These are phyloP conservation scores for Antennarius striatus DNA, from an alignment of 2,113 vertebrate species.

Conservation along the genomic window DNA sequence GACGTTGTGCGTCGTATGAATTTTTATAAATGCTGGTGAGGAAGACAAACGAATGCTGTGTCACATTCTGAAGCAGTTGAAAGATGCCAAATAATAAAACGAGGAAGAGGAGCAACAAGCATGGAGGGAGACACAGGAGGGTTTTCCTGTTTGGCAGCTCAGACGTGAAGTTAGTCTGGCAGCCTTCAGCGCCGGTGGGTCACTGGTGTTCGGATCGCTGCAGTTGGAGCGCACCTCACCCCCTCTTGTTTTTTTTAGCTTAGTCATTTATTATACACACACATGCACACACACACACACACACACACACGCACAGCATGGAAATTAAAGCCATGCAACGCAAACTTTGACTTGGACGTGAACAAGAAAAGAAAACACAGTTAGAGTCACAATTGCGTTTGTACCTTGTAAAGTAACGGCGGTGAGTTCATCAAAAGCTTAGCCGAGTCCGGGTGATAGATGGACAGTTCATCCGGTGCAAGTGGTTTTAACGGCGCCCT, in stretches of 20 bases:
- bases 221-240: slow-evolving; percentile 39
- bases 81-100: slow-evolving; percentile 2
- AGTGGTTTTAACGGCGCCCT: slow-evolving; percentile 69
- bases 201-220: slow-evolving; percentile 69
- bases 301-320: slow-evolving; percentile 40
- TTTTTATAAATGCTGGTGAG: slow-evolving; percentile 5
- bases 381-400: slow-evolving; percentile 5
- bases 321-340: slow-evolving; percentile 61
- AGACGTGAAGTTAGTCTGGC: slow-evolving; percentile 55
- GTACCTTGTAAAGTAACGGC: slow-evolving; percentile 14
- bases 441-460: slow-evolving; percentile 48
- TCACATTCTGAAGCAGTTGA: slow-evolving; percentile 7
- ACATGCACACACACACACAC: no score
- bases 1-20: slow-evolving; percentile 16
- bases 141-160: slow-evolving; percentile 57
- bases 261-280: slow-evolving; percentile 55
- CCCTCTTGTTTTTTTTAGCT: slow-evolving; percentile 56
- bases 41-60: background rate
- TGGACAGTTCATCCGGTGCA: slow-evolving; percentile 58
- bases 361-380: slow-evolving; percentile 30
- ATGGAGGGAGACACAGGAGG: slow-evolving; percentile 15
- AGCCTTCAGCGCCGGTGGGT: slow-evolving; percentile 69
- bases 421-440: slow-evolving; percentile 56
- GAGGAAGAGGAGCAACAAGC: slow-evolving; percentile 1
- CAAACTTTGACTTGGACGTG: slow-evolving; percentile 11